These are phyloP conservation scores for Valencia hispanica DNA, from an alignment of 2,797 vertebrate genomes.

Conservation along the genomic window DNA sequence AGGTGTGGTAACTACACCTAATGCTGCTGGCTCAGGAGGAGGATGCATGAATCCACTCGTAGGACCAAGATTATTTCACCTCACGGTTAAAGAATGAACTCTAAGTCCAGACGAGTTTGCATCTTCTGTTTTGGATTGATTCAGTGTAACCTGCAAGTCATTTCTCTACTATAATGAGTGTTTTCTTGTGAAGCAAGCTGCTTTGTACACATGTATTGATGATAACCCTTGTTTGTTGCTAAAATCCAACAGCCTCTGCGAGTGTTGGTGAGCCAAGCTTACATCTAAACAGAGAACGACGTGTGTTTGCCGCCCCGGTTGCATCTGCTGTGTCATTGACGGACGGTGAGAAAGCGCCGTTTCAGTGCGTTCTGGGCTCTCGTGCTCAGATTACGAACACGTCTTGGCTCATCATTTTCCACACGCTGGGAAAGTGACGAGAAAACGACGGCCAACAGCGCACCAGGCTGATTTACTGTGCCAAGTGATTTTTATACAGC, in stretches of 20 bases:
- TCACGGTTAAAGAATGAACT: background rate
- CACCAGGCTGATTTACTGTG: constrained; percentile 13
- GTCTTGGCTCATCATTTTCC: constrained; percentile 45
- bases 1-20: constrained; percentile 51
- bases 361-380: constrained; percentile 46
- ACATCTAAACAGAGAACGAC: constrained; percentile 28
- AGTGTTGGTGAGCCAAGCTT: constrained; percentile 16
- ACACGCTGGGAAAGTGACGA: constrained; percentile 35
- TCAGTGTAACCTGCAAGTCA: no score
- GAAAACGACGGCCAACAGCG: constrained; percentile 15
- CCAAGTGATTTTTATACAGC: constrained; percentile 34
- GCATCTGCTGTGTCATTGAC: constrained; percentile 39
- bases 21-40: constrained; percentile 31
- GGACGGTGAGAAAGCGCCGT: constrained; percentile 48
- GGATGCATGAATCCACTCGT: constrained; percentile 1
- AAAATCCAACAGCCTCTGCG: constrained; percentile 21
- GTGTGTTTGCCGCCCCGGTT: constrained; percentile 19
- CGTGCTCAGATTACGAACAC: constrained; percentile 51
- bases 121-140: background rate
- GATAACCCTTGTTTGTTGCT: constrained; percentile 30
- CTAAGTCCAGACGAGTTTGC: background rate
- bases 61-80: background rate
- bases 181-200: constrained; percentile 1
- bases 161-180: constrained; percentile 1
- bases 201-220: constrained; percentile 17